Evolutionary conservation across 2,797 vertebrate species (phyloP).

Genomic region (Jordanella pulchra): DNA sequence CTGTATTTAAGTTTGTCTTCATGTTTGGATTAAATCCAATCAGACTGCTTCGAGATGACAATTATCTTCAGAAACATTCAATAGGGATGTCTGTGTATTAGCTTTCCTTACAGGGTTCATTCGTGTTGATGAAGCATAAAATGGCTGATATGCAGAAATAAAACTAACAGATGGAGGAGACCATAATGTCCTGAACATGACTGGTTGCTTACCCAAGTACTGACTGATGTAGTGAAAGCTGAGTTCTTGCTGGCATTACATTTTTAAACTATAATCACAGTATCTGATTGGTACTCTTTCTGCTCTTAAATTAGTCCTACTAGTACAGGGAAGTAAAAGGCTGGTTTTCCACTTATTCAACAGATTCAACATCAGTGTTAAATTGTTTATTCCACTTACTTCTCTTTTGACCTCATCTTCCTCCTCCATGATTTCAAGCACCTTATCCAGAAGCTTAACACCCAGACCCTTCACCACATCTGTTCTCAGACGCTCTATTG

Average conservation of each 20-base stretch:
- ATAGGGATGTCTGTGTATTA: too few relatives aligned
- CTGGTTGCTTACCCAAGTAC: background rate
- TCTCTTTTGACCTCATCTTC: slow-evolving; percentile 89
- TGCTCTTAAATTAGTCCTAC: background rate
- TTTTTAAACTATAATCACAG: background rate
- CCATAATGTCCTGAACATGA: background rate
- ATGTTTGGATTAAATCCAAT: too few relatives aligned
- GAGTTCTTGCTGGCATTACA: background rate
- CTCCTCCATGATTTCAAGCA: slow-evolving; percentile 90
- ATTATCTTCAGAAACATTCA: too few relatives aligned
- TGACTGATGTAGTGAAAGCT: background rate
- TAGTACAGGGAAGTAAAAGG: slow-evolving; percentile 25
- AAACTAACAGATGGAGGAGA: background rate
- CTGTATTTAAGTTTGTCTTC: too few relatives aligned
- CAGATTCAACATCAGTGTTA: background rate
- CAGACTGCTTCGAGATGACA: too few relatives aligned
- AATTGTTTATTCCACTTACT: slow-evolving; percentile 64
- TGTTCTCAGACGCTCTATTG: slow-evolving; percentile 89
- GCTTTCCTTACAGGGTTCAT: too few relatives aligned
- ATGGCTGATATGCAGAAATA: background rate
- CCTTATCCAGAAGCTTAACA: slow-evolving; percentile 89
- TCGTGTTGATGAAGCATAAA: background rate
- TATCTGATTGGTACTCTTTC: background rate
- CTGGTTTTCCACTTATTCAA: background rate
- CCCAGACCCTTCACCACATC: slow-evolving; percentile 91